These are phyloP conservation scores for Microplitis manilae DNA, from an alignment of 2,888 invertebrate species.

Conservation along the genomic window DNA sequence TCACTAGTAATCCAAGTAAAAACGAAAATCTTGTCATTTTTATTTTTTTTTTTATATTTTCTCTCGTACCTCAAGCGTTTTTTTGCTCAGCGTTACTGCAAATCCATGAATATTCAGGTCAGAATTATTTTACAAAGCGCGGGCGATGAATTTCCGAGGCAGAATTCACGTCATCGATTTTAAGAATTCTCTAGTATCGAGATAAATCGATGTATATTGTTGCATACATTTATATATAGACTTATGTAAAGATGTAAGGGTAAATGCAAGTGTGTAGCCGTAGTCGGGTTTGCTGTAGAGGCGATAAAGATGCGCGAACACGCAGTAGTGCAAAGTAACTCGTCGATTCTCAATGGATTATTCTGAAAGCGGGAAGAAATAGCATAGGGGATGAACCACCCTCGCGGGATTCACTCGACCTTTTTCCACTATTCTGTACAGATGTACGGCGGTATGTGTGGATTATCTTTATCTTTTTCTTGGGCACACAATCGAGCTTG, in stretches of 20 bases:
- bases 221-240: too few species aligned
- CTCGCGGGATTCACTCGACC: constrained; percentile 25
- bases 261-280: constrained; percentile 5
- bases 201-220: too few species aligned
- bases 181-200: too few species aligned
- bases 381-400: constrained; percentile 25
- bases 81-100: not conserved
- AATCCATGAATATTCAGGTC: constrained; percentile 46
- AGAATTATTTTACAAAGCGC: constrained; percentile 36
- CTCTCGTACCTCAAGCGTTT: not conserved
- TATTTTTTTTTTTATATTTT: constrained; percentile 7
- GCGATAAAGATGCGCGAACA: constrained; percentile 36
- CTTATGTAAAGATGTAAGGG: constrained; percentile 12
- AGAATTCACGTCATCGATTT: constrained; percentile 23
- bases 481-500: too few species aligned
- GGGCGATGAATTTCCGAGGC: constrained; percentile 39
- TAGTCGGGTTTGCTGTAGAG: constrained; percentile 8
- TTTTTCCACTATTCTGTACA: constrained; percentile 5
- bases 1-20: constrained; percentile 11
- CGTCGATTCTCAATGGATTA: constrained; percentile 32
- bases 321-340: constrained; percentile 26
- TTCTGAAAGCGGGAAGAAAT: constrained; percentile 17
- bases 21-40: constrained; percentile 25
- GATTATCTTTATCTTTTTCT: not conserved
- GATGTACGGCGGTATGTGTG: not conserved